These are phyloP conservation scores for Spicauda simplicius DNA, from an alignment of 2,888 invertebrate species.

Conservation along the genomic window DNA sequence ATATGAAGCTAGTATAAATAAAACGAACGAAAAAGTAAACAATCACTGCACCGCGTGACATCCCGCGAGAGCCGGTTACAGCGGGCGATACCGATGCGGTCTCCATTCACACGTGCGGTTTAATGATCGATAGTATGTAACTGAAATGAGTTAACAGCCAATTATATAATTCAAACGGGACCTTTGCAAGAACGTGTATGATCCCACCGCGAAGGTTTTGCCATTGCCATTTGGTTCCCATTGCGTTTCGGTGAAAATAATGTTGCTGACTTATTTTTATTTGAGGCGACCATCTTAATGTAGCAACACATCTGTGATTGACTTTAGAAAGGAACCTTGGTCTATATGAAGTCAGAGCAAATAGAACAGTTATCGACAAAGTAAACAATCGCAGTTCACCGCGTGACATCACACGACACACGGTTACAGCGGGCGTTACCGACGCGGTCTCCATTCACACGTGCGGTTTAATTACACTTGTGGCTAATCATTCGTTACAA, in stretches of 20 bases:
- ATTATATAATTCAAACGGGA: neutral
- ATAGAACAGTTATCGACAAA: slow-evolving; percentile 16
- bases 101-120: slow-evolving; percentile 33
- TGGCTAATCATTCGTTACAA: slow-evolving; percentile 30
- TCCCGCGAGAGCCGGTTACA: slow-evolving; percentile 18
- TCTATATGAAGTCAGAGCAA: too few species aligned
- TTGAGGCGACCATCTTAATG: too few species aligned
- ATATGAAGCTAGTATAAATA: too few species aligned
- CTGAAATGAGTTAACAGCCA: slow-evolving; percentile 6
- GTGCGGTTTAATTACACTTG: slow-evolving; percentile 28
- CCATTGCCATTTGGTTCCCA: too few species aligned
- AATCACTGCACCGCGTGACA: slow-evolving; percentile 20
- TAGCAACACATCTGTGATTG: too few species aligned
- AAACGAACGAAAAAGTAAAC: slow-evolving; percentile 20
- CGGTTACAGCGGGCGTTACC: slow-evolving; percentile 10
- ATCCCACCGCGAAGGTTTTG: too few species aligned
- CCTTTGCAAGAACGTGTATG: too few species aligned
- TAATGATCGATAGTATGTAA: slow-evolving; percentile 18
- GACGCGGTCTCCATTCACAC: slow-evolving; percentile 25
- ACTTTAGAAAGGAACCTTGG: too few species aligned
- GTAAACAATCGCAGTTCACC: slow-evolving; percentile 23
- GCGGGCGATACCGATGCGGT: slow-evolving; percentile 4
- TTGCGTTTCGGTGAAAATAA: too few species aligned
- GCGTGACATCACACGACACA: slow-evolving; percentile 19
- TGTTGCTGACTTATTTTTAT: too few species aligned